Base-by-base conservation (phyloP, 2,113 vertebrate species). In the Stegastes partitus region DNA sequence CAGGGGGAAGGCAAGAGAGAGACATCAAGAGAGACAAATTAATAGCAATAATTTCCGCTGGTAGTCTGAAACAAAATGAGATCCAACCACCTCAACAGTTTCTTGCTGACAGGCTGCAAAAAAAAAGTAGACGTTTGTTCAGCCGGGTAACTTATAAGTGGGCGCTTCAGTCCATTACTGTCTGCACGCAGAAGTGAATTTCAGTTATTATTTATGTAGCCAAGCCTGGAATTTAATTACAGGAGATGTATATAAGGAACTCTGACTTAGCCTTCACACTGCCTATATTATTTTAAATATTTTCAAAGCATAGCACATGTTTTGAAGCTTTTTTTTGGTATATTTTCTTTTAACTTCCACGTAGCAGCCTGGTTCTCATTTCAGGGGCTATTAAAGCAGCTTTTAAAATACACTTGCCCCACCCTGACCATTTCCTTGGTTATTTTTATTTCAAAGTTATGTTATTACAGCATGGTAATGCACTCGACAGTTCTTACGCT, bases 11-110 rank as follows among this genome's bases (percentile, higher is more conserved):
- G 31, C 57, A 55, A 71, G 22, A 83, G 44, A 63, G 53, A 68
- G 69, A 72, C 31, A 64, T 62, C 25, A 2, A 55, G 39, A 42
- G 2, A 62, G 62, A 58, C 21, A 77, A 54, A 62, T 71, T 61
- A 86, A 69, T 42, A 67, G 34, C 51, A 82, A 45, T 72, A 5
- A 69, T 72, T 82, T 78, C 51, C 45, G 45, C 50, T 21, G 19
- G 23, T 14, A 55, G 57, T 56, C 59, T 50, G 12, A 69, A 74
- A 78, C 10, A 61, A 65, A 84, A 44, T 28, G 16, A 19, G 1
- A 74, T 45, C 47, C 34, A 63, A 37, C 26, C 11, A 66, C 22
- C 34, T 51, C 45, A 34, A 31, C 22, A 54, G 54, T 47, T n/a
- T 68, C 9, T 45, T 15, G 28, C 16, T 51, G 26, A 70, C 12